Evolutionary conservation across 2,888 invertebrate genomes (phyloP).

Genomic region (Zygogramma bicolorata): DNA sequence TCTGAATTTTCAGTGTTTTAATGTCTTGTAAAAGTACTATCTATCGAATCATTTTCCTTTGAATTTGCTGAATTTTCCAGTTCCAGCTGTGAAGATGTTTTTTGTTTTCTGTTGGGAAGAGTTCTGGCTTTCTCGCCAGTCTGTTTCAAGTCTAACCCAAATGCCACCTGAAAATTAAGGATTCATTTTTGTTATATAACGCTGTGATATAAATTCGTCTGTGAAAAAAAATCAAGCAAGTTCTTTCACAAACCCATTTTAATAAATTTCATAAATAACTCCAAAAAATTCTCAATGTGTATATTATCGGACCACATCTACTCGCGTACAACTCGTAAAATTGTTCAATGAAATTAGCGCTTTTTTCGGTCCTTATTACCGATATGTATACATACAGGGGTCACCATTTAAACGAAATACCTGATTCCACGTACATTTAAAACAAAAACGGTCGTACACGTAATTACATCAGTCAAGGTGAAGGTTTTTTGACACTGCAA

Average conservation of each 20-base stretch:
- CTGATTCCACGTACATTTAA: no score
- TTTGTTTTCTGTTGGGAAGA: slow-evolving; percentile 26
- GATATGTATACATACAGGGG: no score
- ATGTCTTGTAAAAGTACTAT: background rate
- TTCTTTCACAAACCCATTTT: background rate
- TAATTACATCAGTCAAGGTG: no score
- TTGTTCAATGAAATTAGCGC: no score
- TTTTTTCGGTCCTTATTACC: no score
- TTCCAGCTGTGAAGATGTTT: slow-evolving; percentile 20
- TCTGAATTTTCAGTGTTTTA: background rate
- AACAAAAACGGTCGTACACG: no score
- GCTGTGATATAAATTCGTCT: background rate
- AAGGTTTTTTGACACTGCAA: no score
- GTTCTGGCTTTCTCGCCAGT: slow-evolving; percentile 75
- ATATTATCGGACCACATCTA: no score
- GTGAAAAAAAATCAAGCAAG: slow-evolving; percentile 1
- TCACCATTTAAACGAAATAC: no score
- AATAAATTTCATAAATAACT: no score
- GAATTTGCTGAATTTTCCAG: slow-evolving; percentile 26
- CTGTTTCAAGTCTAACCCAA: slow-evolving; percentile 80
- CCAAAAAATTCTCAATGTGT: no score
- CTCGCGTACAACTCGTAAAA: no score
- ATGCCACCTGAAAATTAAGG: slow-evolving; percentile 72
- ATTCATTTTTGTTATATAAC: background rate
- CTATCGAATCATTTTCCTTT: slow-evolving; percentile 25